Evolutionary conservation across 2,888 invertebrate species (phyloP).

Genomic region (Spodoptera exigua): DNA sequence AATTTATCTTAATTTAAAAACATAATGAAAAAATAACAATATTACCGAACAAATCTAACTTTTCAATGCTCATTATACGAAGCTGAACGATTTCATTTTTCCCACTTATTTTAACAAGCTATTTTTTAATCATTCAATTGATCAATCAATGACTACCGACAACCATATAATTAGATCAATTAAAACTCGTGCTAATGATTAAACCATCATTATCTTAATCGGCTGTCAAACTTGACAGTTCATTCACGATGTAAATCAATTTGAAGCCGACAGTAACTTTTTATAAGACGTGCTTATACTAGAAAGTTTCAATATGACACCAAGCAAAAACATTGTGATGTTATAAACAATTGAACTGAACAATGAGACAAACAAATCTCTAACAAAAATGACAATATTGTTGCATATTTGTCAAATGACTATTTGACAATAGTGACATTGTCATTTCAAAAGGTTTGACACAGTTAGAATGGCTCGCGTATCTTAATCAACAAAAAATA

Average conservation of each 20-base stretch:
- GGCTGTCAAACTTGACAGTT: conserved; percentile 13
- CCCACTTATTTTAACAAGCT: neutral
- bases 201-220: conserved; percentile 13
- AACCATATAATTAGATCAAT: conserved; percentile 11
- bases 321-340: no score
- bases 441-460: neutral
- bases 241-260: conserved; percentile 3
- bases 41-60: no score
- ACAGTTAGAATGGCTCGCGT: no score
- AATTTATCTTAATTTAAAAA: no score
- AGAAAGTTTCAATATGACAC: no score
- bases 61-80: no score
- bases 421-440: no score
- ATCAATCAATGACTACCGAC: conserved; percentile 3
- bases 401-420: no score
- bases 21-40: no score
- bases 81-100: neutral
- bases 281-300: neutral
- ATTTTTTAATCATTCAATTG: conserved; percentile 1
- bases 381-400: no score
- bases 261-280: neutral
- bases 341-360: no score
- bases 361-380: no score
- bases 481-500: conserved; percentile 6
- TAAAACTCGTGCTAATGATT: conserved; percentile 14